Evolutionary conservation across 2,797 vertebrate species (phyloP).

Genomic region (Erethizon dorsatum): DNA sequence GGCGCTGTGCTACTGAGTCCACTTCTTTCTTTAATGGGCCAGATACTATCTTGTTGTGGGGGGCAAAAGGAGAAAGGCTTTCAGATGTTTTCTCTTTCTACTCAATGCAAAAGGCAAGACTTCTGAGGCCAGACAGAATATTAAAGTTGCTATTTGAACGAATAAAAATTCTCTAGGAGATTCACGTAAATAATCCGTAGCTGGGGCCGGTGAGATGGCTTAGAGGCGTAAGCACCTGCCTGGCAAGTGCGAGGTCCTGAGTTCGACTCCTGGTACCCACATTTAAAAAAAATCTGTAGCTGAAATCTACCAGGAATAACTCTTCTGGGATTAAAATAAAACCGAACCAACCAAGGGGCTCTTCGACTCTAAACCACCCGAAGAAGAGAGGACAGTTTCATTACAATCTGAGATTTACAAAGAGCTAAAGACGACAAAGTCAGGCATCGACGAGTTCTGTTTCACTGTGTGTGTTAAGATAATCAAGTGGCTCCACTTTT

Average conservation of each 20-base stretch:
- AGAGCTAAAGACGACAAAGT: background rate
- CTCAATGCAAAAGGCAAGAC: background rate
- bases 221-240: too few species aligned
- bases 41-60: background rate
- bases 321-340: slow-evolving; percentile 60
- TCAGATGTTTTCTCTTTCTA: background rate
- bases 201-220: too few species aligned
- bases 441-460: background rate
- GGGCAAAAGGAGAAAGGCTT: background rate
- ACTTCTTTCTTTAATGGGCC: background rate
- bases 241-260: too few species aligned
- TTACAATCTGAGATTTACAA: background rate
- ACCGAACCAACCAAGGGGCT: background rate
- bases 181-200: background rate
- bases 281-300: background rate
- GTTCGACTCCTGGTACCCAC: too few species aligned
- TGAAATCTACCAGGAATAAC: slow-evolving; percentile 45
- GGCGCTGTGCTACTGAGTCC: background rate
- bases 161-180: slow-evolving; percentile 56
- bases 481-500: background rate
- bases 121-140: background rate
- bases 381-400: slow-evolving; percentile 8
- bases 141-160: slow-evolving; percentile 8
- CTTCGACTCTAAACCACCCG: background rate
- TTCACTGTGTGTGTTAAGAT: background rate